Conservation (phyloP, 2,888 invertebrate species). For the Leucophora obtusa region DNA sequence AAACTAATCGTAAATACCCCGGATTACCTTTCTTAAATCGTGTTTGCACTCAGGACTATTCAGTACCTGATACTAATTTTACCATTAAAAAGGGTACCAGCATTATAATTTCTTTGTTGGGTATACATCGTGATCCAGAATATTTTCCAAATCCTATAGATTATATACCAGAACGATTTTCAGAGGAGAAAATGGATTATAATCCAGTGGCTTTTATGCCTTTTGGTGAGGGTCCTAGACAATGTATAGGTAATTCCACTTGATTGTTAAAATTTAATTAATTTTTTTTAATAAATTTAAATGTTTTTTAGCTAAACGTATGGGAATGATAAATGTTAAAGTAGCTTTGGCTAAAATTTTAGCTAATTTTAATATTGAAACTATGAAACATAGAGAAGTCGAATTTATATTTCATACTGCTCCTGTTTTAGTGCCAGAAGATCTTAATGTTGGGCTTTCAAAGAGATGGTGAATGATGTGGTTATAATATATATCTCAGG, state of each 20-base stretch:
- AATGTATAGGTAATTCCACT: slow-evolving; percentile 74
- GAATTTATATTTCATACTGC: slow-evolving; percentile 65
- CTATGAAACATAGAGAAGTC: slow-evolving; percentile 62
- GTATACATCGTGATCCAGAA: slow-evolving; percentile 76
- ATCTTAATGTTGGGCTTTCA: slow-evolving; percentile 65
- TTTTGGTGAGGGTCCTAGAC: slow-evolving; percentile 77
- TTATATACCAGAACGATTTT: slow-evolving; percentile 78
- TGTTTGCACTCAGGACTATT: slow-evolving; percentile 70
- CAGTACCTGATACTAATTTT: slow-evolving; percentile 68
- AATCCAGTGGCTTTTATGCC: slow-evolving; percentile 74
- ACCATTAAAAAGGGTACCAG: slow-evolving; percentile 74
- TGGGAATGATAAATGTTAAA: slow-evolving; percentile 68
- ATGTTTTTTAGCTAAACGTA: slow-evolving; percentile 62
- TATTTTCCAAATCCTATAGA: slow-evolving; percentile 77
- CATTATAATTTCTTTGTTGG: slow-evolving; percentile 75
- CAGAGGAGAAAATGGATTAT: slow-evolving; percentile 69
- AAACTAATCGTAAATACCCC: slow-evolving; percentile 78
- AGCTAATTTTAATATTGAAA: slow-evolving; percentile 65
- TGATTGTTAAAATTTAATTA: neutral
- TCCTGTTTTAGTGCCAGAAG: slow-evolving; percentile 60
- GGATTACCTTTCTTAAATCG: slow-evolving; percentile 76
- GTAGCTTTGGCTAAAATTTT: slow-evolving; percentile 67
- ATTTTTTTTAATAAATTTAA: neutral
- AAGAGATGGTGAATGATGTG: slow-evolving; percentile 35
- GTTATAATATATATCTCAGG: no score